These are phyloP conservation scores for Adrianichthys oophorus DNA, from an alignment of 2,797 vertebrate species.

Conservation along the genomic window DNA sequence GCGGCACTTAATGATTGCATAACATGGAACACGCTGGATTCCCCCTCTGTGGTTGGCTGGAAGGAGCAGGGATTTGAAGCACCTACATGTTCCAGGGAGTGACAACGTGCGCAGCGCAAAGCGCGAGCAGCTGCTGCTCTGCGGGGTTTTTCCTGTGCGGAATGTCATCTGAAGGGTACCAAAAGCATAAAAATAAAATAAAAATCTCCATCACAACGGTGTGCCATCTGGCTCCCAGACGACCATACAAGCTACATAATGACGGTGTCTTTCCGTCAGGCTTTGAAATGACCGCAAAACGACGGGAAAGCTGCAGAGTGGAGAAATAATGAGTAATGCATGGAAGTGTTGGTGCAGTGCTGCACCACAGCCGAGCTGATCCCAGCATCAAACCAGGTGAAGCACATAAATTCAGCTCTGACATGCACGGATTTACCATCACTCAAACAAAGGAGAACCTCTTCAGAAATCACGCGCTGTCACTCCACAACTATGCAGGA, in stretches of 20 bases:
- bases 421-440: no score
- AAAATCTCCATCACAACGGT: constrained; percentile 1
- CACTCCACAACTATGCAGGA: not conserved
- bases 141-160: constrained; percentile 20
- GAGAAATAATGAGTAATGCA: constrained; percentile 9
- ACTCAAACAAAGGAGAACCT: no score
- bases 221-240: constrained; percentile 26
- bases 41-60: constrained; percentile 36
- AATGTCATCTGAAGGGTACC: constrained; percentile 80
- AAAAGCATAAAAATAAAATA: constrained; percentile 14
- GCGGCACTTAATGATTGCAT: constrained; percentile 64
- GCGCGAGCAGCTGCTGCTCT: constrained; percentile 24
- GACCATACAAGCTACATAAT: not conserved
- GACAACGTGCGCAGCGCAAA: constrained; percentile 17
- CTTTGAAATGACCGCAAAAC: not conserved
- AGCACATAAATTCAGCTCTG: not conserved
- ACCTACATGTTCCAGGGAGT: not conserved
- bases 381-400: constrained; percentile 7
- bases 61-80: constrained; percentile 22
- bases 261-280: not conserved
- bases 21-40: constrained; percentile 48
- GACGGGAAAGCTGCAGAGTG: constrained; percentile 1
- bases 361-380: constrained; percentile 36
- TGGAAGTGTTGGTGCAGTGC: constrained; percentile 50
- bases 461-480: no score